Evolutionary conservation across 2,888 invertebrate genomes (phyloP), one percentile per base, ranked within the genome.

Genomic region (Rhaphigaster nebulosa): DNA sequence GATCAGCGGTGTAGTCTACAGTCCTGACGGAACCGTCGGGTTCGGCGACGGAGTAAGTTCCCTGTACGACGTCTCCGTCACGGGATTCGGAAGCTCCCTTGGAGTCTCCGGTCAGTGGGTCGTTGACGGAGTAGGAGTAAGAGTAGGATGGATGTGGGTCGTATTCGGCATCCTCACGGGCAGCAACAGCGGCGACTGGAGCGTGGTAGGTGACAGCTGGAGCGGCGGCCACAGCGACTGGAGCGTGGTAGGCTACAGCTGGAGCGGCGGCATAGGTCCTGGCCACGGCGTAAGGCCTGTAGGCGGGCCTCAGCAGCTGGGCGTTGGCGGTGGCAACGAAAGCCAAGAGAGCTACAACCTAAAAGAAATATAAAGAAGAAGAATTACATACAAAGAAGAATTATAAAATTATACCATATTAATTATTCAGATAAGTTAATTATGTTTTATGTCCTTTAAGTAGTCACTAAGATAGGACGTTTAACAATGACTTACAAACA

Each of bases 211-310:
- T 38, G 70, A 76, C 70, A 23, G 70, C 70, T 76, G 70, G 70
- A 76, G 70, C 70, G 70, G 70, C 70, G 38, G 70, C 70, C 20
- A 23, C 20, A 23, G 70, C 18, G 70, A 76, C 38, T 76, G 70
- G 70, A 76, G 84, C 45, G 84, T 84, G 45, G n/a, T 84, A 84
- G 26, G 41, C 84, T n/a, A 50, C 84, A 23, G 52, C 56, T 84
- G 41, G 45, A 84, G 45, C 45, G n/a, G 84, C 84, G 26, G 93
- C 93, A 56, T 93, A 93, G 18, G 38, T 56, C n/a, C n/a, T 60
- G 18, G 65, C 65, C 4, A 29, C 18, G 10, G 20, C 70, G 26
- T 76, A 76, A 8, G 70, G 34, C 20, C 70, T 76, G 70, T 76
- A 76, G 10, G 70, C 34, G 38, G 70, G 70, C 70, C 70, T 76